phyloP scores from a whole-genome alignment of 2,113 vertebrate genomes.

The Psittacus erithacus region DNA sequence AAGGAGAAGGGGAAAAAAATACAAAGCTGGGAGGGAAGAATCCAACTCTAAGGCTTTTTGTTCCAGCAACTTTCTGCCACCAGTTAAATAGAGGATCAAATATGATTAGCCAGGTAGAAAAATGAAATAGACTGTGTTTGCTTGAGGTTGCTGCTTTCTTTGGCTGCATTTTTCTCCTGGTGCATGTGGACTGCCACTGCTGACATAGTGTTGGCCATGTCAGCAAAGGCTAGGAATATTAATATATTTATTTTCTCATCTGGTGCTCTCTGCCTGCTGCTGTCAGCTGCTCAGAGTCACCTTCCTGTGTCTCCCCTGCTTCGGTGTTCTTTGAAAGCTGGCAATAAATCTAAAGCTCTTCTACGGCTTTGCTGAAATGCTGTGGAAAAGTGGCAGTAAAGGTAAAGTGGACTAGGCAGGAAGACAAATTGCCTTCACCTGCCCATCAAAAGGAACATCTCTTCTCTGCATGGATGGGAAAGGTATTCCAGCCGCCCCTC shows the following conservation, averaged over 20 bases:
- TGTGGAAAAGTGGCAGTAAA: background rate
- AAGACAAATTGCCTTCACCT: background rate
- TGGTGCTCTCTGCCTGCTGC: background rate
- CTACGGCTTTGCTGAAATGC: background rate
- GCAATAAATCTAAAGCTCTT: background rate
- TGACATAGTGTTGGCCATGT: background rate
- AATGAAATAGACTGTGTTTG: background rate
- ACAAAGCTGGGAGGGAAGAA: background rate
- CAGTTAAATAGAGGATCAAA: background rate
- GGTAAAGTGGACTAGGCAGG: background rate
- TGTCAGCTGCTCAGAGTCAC: background rate
- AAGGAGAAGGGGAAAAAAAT: background rate
- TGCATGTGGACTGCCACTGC: accelerated
- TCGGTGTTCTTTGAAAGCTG: accelerated
- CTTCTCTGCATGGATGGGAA: background rate
- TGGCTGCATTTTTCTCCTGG: background rate
- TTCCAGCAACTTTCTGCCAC: background rate
- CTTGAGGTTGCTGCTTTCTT: background rate
- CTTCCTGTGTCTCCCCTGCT: accelerated
- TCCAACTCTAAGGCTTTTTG: background rate
- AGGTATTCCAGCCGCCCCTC: background rate
- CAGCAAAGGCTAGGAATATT: background rate
- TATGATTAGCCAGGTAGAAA: background rate
- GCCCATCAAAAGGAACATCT: background rate
- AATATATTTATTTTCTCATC: background rate